Conservation (phyloP, 2,113 vertebrate species). For the Varanus salvator region DNA sequence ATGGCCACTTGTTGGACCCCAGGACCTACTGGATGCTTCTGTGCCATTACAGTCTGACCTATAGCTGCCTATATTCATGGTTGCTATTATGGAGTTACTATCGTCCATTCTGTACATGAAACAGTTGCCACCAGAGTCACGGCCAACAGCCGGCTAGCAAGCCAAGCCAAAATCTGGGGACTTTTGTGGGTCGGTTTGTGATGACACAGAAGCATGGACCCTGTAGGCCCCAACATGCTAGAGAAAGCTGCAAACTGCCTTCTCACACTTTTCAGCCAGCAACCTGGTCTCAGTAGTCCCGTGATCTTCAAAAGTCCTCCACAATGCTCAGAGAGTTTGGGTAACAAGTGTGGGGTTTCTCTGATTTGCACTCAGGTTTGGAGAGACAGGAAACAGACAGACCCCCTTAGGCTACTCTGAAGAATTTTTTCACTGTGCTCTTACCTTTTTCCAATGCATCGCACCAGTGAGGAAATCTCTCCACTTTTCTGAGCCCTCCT, state of each 20-base stretch:
- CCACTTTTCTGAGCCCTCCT: not conserved
- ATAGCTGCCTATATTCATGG: not conserved
- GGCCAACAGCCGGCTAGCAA: not conserved
- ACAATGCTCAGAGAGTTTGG: no score
- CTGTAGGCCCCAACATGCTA: no score
- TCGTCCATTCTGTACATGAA: no score
- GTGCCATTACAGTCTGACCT: not conserved
- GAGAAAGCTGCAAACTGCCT: no score
- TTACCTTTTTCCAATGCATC: not conserved
- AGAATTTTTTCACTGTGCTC: not conserved
- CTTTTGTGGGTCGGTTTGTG: no score
- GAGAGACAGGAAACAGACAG: not conserved
- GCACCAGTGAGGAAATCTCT: not conserved
- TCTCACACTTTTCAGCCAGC: no score
- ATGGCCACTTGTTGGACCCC: not conserved
- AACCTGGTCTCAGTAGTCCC: no score
- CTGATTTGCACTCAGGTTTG: not conserved
- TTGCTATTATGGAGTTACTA: not conserved
- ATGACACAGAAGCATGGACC: no score
- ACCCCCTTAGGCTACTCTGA: not conserved
- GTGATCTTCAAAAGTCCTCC: not conserved
- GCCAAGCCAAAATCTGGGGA: no score
- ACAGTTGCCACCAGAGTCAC: not conserved
- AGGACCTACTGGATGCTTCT: not conserved
- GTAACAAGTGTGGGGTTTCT: rapidly evolving